Conservation (phyloP, 2,797 vertebrate genomes). For the Sternotherus odoratus region DNA sequence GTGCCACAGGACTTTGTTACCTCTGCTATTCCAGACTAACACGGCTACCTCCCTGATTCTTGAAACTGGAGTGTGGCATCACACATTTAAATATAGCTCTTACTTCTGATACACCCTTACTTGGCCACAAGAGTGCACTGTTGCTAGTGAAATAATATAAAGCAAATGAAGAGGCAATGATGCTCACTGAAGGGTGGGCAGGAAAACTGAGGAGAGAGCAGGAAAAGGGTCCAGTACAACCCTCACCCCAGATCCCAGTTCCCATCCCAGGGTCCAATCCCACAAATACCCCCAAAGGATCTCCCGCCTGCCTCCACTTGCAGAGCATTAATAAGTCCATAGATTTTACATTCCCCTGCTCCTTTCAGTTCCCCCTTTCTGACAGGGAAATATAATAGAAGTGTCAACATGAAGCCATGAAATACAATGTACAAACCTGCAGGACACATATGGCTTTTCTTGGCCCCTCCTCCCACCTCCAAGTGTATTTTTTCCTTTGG, state of each 20-base stretch:
- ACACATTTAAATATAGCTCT: neutral
- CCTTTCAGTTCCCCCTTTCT: neutral
- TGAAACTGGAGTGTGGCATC: rapidly evolving
- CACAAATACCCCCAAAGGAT: neutral
- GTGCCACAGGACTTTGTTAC: no score
- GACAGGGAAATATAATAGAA: neutral
- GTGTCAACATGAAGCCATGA: neutral
- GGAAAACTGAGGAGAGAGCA: neutral
- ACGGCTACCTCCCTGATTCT: no score
- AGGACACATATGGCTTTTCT: neutral
- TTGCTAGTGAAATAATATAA: conserved; percentile 28
- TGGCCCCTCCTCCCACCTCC: neutral
- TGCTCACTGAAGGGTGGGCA: neutral
- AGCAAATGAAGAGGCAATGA: neutral
- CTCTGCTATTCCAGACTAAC: no score
- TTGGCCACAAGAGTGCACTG: conserved; percentile 46
- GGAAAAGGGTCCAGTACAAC: neutral
- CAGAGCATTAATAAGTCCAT: neutral
- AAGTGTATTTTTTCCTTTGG: neutral
- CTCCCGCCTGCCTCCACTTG: neutral
- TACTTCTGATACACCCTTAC: rapidly evolving
- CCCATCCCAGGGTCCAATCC: neutral
- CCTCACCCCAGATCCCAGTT: neutral
- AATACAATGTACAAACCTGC: neutral
- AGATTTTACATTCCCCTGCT: neutral